Conservation (phyloP, 2,113 vertebrate genomes). For the Sminthopsis crassicaudata region DNA sequence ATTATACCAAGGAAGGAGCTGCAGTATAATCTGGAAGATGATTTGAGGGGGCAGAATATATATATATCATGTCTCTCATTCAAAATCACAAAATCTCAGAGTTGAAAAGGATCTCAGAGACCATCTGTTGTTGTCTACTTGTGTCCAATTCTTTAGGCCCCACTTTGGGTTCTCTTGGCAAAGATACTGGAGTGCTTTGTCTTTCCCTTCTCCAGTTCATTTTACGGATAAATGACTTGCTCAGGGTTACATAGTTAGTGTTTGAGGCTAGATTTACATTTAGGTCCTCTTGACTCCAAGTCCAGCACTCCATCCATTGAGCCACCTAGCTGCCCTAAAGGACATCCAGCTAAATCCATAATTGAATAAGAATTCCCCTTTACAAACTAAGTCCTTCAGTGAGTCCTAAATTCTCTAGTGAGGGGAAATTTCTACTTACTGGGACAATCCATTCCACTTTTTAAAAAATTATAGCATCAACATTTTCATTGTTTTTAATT, state of each 20-base stretch:
- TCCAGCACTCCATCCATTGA: too few relatives aligned
- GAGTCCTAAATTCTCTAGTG: not conserved
- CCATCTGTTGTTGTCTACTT: not conserved
- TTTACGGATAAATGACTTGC: not conserved
- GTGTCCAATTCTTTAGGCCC: not conserved
- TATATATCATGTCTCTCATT: not conserved
- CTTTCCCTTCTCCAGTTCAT: not conserved
- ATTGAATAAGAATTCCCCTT: not conserved
- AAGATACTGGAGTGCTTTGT: not conserved
- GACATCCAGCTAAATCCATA: too few relatives aligned
- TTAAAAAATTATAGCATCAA: not conserved
- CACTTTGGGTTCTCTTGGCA: not conserved
- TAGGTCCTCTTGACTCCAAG: too few relatives aligned
- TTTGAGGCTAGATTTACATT: too few relatives aligned
- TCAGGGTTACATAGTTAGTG: too few relatives aligned
- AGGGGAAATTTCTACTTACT: not conserved
- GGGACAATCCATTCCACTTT: not conserved
- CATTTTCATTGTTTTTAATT: not conserved
- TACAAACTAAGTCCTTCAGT: not conserved
- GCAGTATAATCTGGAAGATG: not conserved
- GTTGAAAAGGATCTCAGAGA: not conserved
- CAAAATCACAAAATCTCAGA: not conserved
- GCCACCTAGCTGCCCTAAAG: too few relatives aligned
- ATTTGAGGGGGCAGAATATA: not conserved
- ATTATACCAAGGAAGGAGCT: not conserved